Evolutionary conservation across 2,888 invertebrate genomes (phyloP).

Genomic region (Lacanobia oleracea): DNA sequence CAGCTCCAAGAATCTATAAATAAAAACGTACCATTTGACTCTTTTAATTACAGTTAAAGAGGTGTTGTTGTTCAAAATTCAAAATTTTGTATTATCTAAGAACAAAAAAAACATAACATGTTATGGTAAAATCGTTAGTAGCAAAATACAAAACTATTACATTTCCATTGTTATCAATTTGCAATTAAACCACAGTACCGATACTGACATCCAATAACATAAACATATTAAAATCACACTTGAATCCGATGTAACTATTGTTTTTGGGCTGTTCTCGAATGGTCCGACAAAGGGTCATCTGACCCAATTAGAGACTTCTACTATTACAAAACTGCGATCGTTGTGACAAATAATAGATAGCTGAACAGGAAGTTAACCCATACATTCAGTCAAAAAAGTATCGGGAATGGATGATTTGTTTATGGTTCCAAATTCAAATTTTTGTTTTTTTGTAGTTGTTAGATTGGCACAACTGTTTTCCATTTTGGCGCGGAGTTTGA

Average conservation of each 20-base stretch:
- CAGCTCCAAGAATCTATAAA: background rate
- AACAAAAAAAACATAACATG: no score
- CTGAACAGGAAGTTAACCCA: background rate
- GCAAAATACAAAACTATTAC: background rate
- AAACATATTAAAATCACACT: slow-evolving; percentile 64
- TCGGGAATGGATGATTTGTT: no score
- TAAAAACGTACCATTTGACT: background rate
- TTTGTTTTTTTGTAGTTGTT: no score
- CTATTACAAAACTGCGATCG: slow-evolving; percentile 42
- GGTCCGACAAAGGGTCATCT: slow-evolving; percentile 42
- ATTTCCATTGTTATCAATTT: slow-evolving; percentile 9
- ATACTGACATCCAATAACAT: slow-evolving; percentile 24
- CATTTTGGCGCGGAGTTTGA: no score
- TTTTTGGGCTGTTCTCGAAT: slow-evolving; percentile 38
- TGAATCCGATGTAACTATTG: slow-evolving; percentile 60
- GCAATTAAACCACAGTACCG: slow-evolving; percentile 9
- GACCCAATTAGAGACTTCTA: slow-evolving; percentile 60
- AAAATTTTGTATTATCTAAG: no score
- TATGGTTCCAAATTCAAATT: no score
- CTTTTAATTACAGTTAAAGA: no score
- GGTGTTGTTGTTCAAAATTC: no score
- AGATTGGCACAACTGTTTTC: no score
- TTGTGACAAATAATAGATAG: background rate
- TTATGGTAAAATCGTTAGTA: background rate
- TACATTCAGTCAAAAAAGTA: no score